Evolutionary conservation across 1,140 invertebrate genomes (phyloP), one percentile per base, ranked within the genome.

Genomic region (Heliconius melpomene): DNA sequence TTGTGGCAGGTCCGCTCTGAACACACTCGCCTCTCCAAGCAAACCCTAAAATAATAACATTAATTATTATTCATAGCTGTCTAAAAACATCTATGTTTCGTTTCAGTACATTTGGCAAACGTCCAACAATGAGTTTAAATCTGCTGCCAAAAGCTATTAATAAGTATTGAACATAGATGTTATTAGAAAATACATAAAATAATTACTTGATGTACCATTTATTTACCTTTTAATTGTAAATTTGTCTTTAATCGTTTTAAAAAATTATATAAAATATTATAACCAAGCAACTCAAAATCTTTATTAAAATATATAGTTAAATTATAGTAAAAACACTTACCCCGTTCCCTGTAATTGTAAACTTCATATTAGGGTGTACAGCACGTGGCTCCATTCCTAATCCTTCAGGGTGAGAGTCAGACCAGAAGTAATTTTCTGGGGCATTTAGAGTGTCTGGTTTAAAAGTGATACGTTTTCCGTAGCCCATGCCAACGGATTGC

Each of bases 391-490:
- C 96, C 87, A 98, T 96, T 32, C 96, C 97, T 79, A 96, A 94
- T 36, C 97, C 97, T 83, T 97, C 96, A 2, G 96, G 95, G 86
- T 96, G 95, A 70, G 96, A 97, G 91, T 98, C 97, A n/a, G 97
- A 97, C 97, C 97, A 97, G 87, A 98, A 96, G 86, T 95, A 96
- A 89, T 97, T 96, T 82, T 96, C 95, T 76, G 96, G 96, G 32
- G 95, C 91, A 82, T 97, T 96, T 26, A 96, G 89, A 50, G 95
- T 95, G 72, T 97, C 95, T 0, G 96, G 96, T 83, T 96, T 95
- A 90, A 98, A 97, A 9, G 97, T 97, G 32, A 98, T 93, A 38
- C 97, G 94, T 87, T 97, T 97, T 11, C 96, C 97, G 86, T 97
- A 98, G 26, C 97, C 97, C 91, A 96, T 95, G 3, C 97, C 97